Evolutionary conservation across 2,797 vertebrate species (phyloP).

Genomic region (Myotis planiceps): DNA sequence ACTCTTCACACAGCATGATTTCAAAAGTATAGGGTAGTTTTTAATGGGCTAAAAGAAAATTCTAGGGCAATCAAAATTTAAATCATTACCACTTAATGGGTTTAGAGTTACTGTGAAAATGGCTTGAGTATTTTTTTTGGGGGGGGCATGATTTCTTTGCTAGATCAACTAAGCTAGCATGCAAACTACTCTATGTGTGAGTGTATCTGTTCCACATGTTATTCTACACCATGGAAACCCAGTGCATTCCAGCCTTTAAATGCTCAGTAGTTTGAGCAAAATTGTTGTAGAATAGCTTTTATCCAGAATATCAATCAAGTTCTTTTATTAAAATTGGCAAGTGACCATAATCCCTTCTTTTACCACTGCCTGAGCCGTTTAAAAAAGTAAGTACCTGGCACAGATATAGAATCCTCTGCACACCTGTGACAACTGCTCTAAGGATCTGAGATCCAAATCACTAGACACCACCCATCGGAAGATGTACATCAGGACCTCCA

Average conservation of each 20-base stretch:
- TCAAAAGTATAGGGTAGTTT: constrained; percentile 1
- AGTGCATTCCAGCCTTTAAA: not conserved
- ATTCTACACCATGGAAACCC: not conserved
- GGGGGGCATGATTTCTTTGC: not conserved
- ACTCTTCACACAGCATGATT: constrained; percentile 15
- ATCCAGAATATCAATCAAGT: not conserved
- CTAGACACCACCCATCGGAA: constrained; percentile 99
- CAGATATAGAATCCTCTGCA: constrained; percentile 99
- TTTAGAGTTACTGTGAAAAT: not conserved
- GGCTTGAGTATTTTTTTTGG: not conserved
- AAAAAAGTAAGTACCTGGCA: constrained; percentile 90
- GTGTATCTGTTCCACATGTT: not conserved
- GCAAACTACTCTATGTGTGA: not conserved
- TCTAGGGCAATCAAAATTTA: not conserved
- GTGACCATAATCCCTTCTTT: not conserved
- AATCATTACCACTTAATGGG: not conserved
- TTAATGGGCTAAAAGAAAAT: constrained; percentile 19
- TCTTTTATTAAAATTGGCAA: not conserved
- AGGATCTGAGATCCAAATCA: constrained; percentile 95
- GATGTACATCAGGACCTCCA: constrained; percentile 98
- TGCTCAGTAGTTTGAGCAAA: not conserved
- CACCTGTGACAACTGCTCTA: constrained; percentile 97
- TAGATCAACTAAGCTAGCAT: not conserved
- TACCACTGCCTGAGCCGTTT: not conserved
- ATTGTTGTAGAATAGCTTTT: not conserved